Evolutionary conservation across 2,888 invertebrate genomes (phyloP).

Genomic region (Tanaodytes sp.): DNA sequence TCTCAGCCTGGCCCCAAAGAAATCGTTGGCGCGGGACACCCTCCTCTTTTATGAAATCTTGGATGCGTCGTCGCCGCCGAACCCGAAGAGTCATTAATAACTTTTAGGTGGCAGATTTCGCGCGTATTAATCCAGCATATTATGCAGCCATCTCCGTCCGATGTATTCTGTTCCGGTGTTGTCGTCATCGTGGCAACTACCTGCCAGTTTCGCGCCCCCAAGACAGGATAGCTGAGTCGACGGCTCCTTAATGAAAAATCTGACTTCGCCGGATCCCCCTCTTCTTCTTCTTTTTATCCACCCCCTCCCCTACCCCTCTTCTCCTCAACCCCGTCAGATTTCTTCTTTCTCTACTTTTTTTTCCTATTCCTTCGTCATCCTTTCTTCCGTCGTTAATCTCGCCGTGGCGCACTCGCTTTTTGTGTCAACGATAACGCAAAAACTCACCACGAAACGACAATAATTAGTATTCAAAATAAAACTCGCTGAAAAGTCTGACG

Average conservation of each 20-base stretch:
- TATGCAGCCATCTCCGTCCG: slow-evolving; percentile 65
- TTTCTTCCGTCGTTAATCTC: slow-evolving; percentile 53
- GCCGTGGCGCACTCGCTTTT: slow-evolving; percentile 32
- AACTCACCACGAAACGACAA: slow-evolving; percentile 39
- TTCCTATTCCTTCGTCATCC: slow-evolving; percentile 49
- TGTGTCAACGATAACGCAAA: slow-evolving; percentile 50
- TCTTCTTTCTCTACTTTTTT: too few species aligned
- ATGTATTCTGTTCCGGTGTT: slow-evolving; percentile 59
- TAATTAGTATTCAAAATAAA: slow-evolving; percentile 51
- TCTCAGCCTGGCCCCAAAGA: slow-evolving; percentile 50
- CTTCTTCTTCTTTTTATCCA: too few species aligned
- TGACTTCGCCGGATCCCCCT: slow-evolving; percentile 67
- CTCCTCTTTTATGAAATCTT: slow-evolving; percentile 71
- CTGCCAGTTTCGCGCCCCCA: slow-evolving; percentile 56
- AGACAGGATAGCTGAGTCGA: slow-evolving; percentile 71
- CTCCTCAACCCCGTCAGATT: too few species aligned
- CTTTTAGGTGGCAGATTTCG: slow-evolving; percentile 73
- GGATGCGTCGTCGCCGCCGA: slow-evolving; percentile 67
- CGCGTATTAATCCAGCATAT: slow-evolving; percentile 72
- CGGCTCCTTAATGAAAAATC: slow-evolving; percentile 73
- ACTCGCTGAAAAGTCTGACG: slow-evolving; percentile 31
- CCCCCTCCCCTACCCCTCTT: too few species aligned
- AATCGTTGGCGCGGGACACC: slow-evolving; percentile 48
- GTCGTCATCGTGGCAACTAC: slow-evolving; percentile 59
- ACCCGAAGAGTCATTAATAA: slow-evolving; percentile 71